Conservation (phyloP, 2,797 vertebrate species). For the Halcyon leucocephala region DNA sequence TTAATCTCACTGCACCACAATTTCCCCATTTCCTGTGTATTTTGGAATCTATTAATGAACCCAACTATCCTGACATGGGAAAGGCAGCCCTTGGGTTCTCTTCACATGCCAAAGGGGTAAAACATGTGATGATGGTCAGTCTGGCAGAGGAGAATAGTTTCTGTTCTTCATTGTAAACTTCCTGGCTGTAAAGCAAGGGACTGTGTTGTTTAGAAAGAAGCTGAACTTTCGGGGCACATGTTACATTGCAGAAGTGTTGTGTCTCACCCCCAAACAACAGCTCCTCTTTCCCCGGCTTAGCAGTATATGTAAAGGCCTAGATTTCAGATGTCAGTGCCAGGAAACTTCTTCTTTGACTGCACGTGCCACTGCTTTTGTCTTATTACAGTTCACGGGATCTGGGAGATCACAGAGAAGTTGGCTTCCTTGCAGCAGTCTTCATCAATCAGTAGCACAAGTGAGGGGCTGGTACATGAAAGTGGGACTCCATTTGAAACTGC, state of each 20-base stretch:
- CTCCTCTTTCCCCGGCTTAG: neutral
- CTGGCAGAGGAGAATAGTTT: constrained; percentile 28
- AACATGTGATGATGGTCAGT: neutral
- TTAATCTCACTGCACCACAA: neutral
- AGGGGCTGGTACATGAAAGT: neutral
- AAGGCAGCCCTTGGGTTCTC: neutral
- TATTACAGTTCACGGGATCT: neutral
- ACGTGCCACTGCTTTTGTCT: neutral
- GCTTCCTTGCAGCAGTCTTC: neutral
- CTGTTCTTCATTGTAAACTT: neutral
- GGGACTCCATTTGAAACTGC: neutral
- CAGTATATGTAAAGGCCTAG: neutral
- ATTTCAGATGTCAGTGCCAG: neutral
- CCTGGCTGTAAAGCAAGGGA: neutral
- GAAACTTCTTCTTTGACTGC: neutral
- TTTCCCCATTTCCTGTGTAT: constrained; percentile 22
- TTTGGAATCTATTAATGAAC: constrained; percentile 11
- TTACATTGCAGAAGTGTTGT: neutral
- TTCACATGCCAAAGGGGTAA: neutral
- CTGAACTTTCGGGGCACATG: neutral
- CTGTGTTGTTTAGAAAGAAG: neutral
- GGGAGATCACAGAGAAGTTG: neutral
- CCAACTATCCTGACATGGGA: neutral
- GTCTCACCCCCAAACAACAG: neutral
- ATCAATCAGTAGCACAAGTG: neutral